A percentile compares a stretch with the other conserved stretches of the same genome.
Conservation (phyloP, 2,797 vertebrate genomes). For the Notolabrus celidotus region DNA sequence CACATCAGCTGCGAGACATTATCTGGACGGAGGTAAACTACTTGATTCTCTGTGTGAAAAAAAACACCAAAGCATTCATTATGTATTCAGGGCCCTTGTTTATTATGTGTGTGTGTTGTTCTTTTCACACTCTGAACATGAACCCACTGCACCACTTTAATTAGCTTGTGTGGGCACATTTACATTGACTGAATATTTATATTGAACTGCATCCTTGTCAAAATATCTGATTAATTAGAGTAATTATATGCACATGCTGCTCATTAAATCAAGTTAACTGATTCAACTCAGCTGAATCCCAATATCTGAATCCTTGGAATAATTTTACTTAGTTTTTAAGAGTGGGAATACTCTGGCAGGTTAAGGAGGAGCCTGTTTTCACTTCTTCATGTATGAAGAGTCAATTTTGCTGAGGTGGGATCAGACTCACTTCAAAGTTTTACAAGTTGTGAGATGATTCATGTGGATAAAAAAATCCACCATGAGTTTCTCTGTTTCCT, state of each 20-base stretch:
- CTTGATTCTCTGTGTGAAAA: not conserved
- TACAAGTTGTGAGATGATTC: not conserved
- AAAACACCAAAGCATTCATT: not conserved
- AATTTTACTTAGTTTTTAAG: too few species aligned
- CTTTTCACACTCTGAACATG: constrained; percentile 21
- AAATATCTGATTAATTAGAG: constrained; percentile 71
- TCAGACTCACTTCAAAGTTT: not conserved
- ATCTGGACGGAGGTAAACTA: not conserved
- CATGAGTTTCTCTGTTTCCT: not conserved
- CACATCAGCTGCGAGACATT: not conserved
- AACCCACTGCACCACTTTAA: constrained; percentile 46
- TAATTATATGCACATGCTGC: constrained; percentile 65
- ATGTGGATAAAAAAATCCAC: not conserved
- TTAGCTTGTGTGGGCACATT: constrained; percentile 56
- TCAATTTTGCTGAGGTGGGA: not conserved
- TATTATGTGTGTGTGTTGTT: constrained; percentile 1
- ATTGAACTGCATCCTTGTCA: constrained; percentile 71
- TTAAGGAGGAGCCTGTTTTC: too few species aligned
- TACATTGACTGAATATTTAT: constrained; percentile 76
- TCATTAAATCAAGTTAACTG: constrained; percentile 71
- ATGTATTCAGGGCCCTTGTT: constrained; percentile 11
- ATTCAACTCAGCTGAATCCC: constrained; percentile 46
- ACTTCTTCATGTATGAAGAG: too few species aligned
- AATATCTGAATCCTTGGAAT: constrained; percentile 27
- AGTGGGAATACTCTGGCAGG: too few species aligned